These are phyloP conservation scores for Poeciliopsis turrubarensis DNA, from an alignment of 2,113 vertebrate genomes.

Conservation along the genomic window DNA sequence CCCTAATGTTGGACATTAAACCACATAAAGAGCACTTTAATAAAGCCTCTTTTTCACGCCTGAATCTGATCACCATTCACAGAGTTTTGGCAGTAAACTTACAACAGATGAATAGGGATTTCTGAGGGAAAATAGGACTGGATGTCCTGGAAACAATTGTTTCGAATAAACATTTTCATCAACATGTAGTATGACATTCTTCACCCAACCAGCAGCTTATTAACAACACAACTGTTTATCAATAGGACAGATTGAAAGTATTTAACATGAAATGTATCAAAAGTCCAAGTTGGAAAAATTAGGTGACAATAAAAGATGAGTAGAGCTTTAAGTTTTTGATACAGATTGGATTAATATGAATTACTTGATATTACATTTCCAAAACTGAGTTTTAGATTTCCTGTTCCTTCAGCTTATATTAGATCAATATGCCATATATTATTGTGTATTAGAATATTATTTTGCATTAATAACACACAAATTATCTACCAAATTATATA, in stretches of 20 bases:
- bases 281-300: not conserved
- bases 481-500: not conserved
- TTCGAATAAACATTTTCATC: too few species aligned
- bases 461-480: not conserved
- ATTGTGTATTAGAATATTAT: not conserved
- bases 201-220: too few species aligned
- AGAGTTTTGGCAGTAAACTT: not conserved
- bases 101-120: not conserved
- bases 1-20: not conserved
- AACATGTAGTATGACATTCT: too few species aligned
- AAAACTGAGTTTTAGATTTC: not conserved
- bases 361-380: too few species aligned
- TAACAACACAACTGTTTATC: not conserved
- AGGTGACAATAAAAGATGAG: not conserved
- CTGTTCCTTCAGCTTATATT: not conserved
- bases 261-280: not conserved
- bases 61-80: too few species aligned
- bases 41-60: not conserved
- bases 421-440: not conserved
- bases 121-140: not conserved
- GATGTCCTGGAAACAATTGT: too few species aligned
- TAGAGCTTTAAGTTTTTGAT: not conserved
- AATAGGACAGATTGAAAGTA: not conserved
- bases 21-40: not conserved
- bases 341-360: not conserved